Evolutionary conservation across 2,888 invertebrate species (phyloP).

Genomic region (Monoplex corrugatus): DNA sequence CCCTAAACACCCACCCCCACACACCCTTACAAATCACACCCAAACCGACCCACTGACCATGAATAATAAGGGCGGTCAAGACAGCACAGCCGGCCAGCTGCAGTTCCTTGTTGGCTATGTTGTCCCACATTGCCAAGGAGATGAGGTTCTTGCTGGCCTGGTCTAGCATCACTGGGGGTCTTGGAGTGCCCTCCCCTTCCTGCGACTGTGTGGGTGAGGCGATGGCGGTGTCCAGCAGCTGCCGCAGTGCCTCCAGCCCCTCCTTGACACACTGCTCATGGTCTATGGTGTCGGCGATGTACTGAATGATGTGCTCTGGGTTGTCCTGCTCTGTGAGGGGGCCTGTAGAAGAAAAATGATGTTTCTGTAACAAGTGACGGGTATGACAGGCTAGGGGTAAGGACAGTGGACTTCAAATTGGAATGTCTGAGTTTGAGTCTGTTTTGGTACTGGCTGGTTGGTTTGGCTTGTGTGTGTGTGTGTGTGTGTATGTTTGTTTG

Average conservation of each 20-base stretch:
- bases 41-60: conserved; percentile 62
- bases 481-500: too few relatives aligned
- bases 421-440: too few relatives aligned
- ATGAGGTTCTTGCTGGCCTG: conserved; percentile 73
- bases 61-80: conserved; percentile 71
- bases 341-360: conserved; percentile 29
- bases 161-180: conserved; percentile 64
- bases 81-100: conserved; percentile 73
- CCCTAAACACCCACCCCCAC: not conserved
- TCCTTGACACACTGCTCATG: conserved; percentile 74
- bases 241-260: conserved; percentile 71
- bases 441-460: too few relatives aligned
- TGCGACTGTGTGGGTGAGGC: not conserved
- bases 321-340: conserved; percentile 48
- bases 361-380: too few relatives aligned
- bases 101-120: conserved; percentile 70
- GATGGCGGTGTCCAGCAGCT: conserved; percentile 59
- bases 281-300: conserved; percentile 72
- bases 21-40: not conserved
- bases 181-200: conserved; percentile 48
- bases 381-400: too few relatives aligned
- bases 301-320: conserved; percentile 66
- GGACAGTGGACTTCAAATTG: too few relatives aligned
- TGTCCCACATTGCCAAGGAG: conserved; percentile 76
- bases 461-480: too few relatives aligned